Evolutionary conservation across 2,888 invertebrate species (phyloP).

Genomic region (Gerris lacustris): DNA sequence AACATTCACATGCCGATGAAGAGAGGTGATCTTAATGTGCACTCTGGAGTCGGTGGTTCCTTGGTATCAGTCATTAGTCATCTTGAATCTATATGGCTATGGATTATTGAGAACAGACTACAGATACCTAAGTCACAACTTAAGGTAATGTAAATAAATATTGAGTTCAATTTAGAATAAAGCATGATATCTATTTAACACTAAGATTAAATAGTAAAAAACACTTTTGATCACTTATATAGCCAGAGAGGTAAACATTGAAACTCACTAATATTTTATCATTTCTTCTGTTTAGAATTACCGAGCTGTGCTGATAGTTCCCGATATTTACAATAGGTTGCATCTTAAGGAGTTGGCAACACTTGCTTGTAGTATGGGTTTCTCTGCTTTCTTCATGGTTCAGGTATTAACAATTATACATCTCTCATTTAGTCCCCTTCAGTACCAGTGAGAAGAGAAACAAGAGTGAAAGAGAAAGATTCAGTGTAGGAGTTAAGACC

Average conservation of each 20-base stretch:
- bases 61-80: conserved; percentile 71
- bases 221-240: too few relatives aligned
- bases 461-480: too few relatives aligned
- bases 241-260: too few relatives aligned
- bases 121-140: conserved; percentile 52
- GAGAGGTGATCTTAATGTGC: conserved; percentile 77
- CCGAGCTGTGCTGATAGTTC: conserved; percentile 74
- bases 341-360: conserved; percentile 75
- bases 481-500: too few relatives aligned
- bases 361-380: conserved; percentile 69
- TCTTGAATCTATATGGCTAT: conserved; percentile 77
- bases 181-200: too few relatives aligned
- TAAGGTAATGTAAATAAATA: conserved; percentile 35
- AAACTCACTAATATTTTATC: too few relatives aligned
- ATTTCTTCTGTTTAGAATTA: conserved; percentile 50
- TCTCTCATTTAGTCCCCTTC: too few relatives aligned
- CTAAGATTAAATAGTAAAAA: too few relatives aligned
- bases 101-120: conserved; percentile 61
- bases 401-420: conserved; percentile 44
- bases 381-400: conserved; percentile 71
- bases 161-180: background rate
- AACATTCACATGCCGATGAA: conserved; percentile 83
- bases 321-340: conserved; percentile 76
- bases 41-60: conserved; percentile 72
- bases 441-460: too few relatives aligned